Evolutionary conservation across 2,888 invertebrate species (phyloP), one percentile per base, ranked within the genome.

Genomic region (Leptodirus hochenwartii): DNA sequence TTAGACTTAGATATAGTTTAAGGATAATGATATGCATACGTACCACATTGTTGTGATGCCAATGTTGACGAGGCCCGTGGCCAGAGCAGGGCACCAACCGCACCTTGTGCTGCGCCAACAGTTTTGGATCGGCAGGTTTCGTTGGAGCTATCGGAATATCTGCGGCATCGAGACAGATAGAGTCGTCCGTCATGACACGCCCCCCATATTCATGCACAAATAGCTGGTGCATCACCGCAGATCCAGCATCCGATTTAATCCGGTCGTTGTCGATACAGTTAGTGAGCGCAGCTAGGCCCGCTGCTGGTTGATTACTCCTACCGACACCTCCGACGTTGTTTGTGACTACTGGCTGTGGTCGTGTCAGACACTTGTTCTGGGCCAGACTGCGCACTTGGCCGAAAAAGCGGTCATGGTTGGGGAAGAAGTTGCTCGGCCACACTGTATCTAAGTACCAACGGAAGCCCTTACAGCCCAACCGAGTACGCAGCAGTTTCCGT

Each of bases 361-460:
- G 68, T 46, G 72, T 68, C 5, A 79, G 47, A 47, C 79, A 79
- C 44, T 64, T 40, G 34, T 55, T 39, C 31, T 41, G 37, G 11
- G 53, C 50, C 12, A 59, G 45, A 45, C 74, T 55, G 46, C 47
- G 40, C 15, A 90, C 87, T 58, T 80, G 73, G 17, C 95, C 96
- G 49, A 96, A 87, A 59, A 87, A 85, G 38, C 84, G 64, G 40
- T 79, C 75, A 2, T 77, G 66, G 15, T 71, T 76, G 0, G 96
- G 96, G 45, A 96, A 81, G 52, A 93, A 96, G 49, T 96, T 81
- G 47, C 93, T 82, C 0, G 91, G 91, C 87, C 95, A 98, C 14
- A 98, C 70, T 45, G 82, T 84, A 31, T 84, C 73, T 41, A 98
- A 61, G 53, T 91, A 98, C 93, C 93, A 93, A 26, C 71, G 64